phyloP scores from a whole-genome alignment of 2,797 vertebrate species.

The Trematomus bernacchii region DNA sequence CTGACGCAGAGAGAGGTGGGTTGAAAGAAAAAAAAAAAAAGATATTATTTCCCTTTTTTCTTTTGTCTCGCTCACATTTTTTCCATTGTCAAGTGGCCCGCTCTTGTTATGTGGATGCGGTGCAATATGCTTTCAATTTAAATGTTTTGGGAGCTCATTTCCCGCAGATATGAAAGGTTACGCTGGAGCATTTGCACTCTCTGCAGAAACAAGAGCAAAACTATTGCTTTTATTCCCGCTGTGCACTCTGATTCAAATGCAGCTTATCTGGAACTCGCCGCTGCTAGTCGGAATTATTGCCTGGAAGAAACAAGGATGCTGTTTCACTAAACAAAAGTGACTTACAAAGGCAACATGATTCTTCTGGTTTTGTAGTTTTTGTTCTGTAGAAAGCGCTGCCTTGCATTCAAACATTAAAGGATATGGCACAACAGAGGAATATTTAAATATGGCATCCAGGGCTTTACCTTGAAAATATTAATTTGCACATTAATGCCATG shows the following conservation, averaged over 20 bases:
- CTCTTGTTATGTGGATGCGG: neutral
- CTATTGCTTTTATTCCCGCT: slow-evolving; percentile 38
- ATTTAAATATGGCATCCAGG: neutral
- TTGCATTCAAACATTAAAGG: slow-evolving; percentile 7
- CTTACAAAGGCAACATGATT: neutral
- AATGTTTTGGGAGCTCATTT: slow-evolving; percentile 18
- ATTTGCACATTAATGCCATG: neutral
- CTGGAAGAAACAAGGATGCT: slow-evolving; percentile 8
- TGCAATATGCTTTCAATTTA: slow-evolving; percentile 10
- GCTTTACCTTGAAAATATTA: neutral
- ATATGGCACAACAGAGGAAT: slow-evolving; percentile 9
- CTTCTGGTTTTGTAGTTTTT: slow-evolving; percentile 13
- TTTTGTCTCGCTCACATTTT: slow-evolving; percentile 24
- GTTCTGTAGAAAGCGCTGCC: neutral
- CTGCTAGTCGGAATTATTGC: slow-evolving; percentile 27
- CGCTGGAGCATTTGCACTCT: neutral
- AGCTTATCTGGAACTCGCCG: slow-evolving; percentile 19
- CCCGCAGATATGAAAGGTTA: slow-evolving; percentile 26
- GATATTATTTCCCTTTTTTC: neutral
- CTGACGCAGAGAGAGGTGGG: slow-evolving; percentile 96
- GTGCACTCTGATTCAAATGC: slow-evolving; percentile 39
- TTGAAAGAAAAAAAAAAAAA: slow-evolving; percentile 7
- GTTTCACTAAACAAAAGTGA: slow-evolving; percentile 24
- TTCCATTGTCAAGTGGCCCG: slow-evolving; percentile 14
- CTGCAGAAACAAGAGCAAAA: slow-evolving; percentile 29